Evolutionary conservation across 2,113 vertebrate genomes (phyloP), one percentile per base, ranked within the genome.

Genomic region (Solea senegalensis): DNA sequence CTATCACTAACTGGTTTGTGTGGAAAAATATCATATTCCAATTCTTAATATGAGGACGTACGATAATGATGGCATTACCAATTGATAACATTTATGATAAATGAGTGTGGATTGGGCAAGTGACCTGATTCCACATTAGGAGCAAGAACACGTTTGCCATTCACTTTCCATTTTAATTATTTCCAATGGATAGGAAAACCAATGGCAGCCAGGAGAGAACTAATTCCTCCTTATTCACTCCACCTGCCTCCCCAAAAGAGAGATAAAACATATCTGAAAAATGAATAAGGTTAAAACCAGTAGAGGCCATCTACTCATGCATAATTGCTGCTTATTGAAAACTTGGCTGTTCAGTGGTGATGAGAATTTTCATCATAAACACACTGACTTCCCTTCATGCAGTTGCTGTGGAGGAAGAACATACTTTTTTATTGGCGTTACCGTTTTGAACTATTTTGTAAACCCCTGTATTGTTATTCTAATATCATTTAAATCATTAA

Each of bases 251-350:
- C 3, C 5, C 7, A 8, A 14, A 58, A 69, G 77, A 65, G 78
- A 46, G 76, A 84, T 85, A 73, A 90, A 76, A 67, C 16, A 59
- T 59, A 62, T 60, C 28, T 16, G 49, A 71, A 40, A 59, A 61
- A 49, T 15, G 40, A 57, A 60, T 62, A 44, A 27, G 51, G 14
- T 4, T 21, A 58, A 14, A 8, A 43, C 46, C 77, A 82, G 61
- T 4, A 45, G 78, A 83, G 82, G 76, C 69, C 39, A 92, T 90
- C 91, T 92, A 90, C 68, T 90, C 87, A 86, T 90, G 89, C 89
- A 91, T 91, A 91, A 91, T 91, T 91, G 84, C 86, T 86, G 80
- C 86, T 86, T 88, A 90, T 87, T 91, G 82, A 89, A 87, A 87
- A 75, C 84, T 89, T 84, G 80, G 85, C 87, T 77, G 45, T 76